These are phyloP conservation scores for Pelecanoides urinatrix DNA, from an alignment of 2,113 vertebrate genomes.

Conservation along the genomic window DNA sequence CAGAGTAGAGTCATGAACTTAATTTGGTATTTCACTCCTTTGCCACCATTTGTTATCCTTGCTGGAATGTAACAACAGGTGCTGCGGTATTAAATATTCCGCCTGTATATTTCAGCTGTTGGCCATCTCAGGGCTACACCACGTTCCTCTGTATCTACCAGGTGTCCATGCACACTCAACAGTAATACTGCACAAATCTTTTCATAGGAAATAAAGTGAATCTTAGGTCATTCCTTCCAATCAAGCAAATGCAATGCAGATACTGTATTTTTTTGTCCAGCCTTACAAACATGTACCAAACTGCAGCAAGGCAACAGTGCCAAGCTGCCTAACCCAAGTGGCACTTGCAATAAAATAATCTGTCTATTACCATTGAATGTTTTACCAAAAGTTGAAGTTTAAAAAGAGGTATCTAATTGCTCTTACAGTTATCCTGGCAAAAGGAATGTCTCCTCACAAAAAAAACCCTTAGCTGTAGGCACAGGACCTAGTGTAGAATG, in stretches of 20 bases:
- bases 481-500: not conserved
- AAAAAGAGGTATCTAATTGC: not conserved
- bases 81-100: not conserved
- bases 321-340: not conserved
- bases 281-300: not conserved
- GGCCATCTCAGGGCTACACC: not conserved
- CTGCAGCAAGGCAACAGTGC: not conserved
- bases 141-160: constrained; percentile 26
- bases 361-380: not conserved
- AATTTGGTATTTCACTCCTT: constrained; percentile 20
- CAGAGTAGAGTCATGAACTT: not conserved
- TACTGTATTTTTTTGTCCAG: not conserved
- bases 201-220: not conserved
- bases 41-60: constrained; percentile 34
- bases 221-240: not conserved
- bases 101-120: constrained; percentile 53
- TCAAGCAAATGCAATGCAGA: not conserved
- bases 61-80: constrained; percentile 61
- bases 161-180: not conserved
- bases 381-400: not conserved
- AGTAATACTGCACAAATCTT: not conserved
- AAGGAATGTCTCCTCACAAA: not conserved
- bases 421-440: not conserved
- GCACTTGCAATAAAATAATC: not conserved
- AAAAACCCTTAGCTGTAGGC: not conserved